phyloP scores from a whole-genome alignment of 2,113 vertebrate species.

The Caranx ignobilis region DNA sequence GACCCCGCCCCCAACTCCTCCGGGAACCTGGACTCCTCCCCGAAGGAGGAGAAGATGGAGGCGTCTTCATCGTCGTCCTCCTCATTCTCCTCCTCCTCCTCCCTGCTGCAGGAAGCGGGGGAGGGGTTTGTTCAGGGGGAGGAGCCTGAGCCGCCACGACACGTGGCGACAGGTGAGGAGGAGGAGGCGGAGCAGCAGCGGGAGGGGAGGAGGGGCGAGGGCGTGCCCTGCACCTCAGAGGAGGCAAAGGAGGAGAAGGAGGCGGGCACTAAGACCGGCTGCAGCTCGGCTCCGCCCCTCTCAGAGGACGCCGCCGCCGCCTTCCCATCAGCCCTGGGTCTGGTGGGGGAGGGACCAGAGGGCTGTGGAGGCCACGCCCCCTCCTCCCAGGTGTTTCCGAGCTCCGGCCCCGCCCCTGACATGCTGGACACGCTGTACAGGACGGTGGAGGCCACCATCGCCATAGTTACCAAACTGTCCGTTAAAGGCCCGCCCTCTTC shows the following conservation, averaged over 20 bases:
- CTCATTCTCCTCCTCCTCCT: conserved; percentile 83
- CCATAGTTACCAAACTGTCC: conserved; percentile 93
- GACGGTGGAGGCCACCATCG: conserved; percentile 97
- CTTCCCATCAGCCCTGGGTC: conserved; percentile 87
- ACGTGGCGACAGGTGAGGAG: conserved; percentile 62
- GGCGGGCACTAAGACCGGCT: conserved; percentile 82
- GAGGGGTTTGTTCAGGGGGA: conserved; percentile 78
- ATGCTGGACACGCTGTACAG: conserved; percentile 96
- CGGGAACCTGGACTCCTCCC: conserved; percentile 62
- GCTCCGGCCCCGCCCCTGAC: conserved; percentile 90
- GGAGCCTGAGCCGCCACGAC: conserved; percentile 67
- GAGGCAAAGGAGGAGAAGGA: conserved; percentile 76
- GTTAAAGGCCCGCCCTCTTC: conserved; percentile 91
- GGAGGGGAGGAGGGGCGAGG: conserved; percentile 35
- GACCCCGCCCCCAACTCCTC: conserved; percentile 85
- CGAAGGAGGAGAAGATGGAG: conserved; percentile 93
- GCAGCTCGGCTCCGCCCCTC: conserved; percentile 65
- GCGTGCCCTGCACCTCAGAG: conserved; percentile 27
- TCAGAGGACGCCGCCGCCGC: conserved; percentile 85
- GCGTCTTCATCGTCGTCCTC: conserved; percentile 87
- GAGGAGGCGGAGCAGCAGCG: conserved; percentile 35
- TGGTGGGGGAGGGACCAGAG: conserved; percentile 86
- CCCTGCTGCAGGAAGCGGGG: conserved; percentile 87
- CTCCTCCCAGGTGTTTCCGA: conserved; percentile 83
- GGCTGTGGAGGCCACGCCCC: conserved; percentile 87